Evolutionary conservation across 2,888 invertebrate genomes (phyloP).

Genomic region (Adela reaumurella): DNA sequence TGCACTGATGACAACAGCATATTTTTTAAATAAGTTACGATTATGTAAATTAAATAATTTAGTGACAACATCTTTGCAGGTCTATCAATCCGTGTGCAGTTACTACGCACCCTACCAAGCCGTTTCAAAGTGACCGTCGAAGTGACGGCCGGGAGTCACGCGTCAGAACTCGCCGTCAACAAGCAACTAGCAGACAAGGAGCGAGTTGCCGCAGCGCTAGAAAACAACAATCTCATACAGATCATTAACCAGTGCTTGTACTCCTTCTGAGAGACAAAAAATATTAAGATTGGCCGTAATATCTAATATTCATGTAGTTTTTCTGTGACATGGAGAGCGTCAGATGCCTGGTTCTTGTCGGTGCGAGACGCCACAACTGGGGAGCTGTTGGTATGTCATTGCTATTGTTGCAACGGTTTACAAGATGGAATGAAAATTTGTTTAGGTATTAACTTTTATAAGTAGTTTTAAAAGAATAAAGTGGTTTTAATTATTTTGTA

Average conservation of each 20-base stretch:
- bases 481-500: too few species aligned
- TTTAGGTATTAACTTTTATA: too few species aligned
- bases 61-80: conserved; percentile 32
- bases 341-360: too few species aligned
- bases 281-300: too few species aligned
- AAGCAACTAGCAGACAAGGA: conserved; percentile 98
- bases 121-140: conserved; percentile 84
- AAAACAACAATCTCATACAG: conserved; percentile 85
- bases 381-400: too few species aligned
- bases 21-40: background rate
- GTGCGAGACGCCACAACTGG: too few species aligned
- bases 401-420: too few species aligned
- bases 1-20: too few species aligned
- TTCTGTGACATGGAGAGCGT: too few species aligned
- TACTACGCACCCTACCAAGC: conserved; percentile 78
- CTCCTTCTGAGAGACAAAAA: conserved; percentile 12
- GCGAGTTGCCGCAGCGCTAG: conserved; percentile 93
- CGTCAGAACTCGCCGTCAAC: conserved; percentile 89
- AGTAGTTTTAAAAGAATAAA: too few species aligned
- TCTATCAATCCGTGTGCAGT: conserved; percentile 87
- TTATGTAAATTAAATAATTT: background rate
- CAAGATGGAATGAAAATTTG: too few species aligned
- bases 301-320: too few species aligned
- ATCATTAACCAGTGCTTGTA: conserved; percentile 91
- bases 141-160: conserved; percentile 90